phyloP scores from a whole-genome alignment of 2,113 vertebrate species.

The Stercorarius parasiticus region DNA sequence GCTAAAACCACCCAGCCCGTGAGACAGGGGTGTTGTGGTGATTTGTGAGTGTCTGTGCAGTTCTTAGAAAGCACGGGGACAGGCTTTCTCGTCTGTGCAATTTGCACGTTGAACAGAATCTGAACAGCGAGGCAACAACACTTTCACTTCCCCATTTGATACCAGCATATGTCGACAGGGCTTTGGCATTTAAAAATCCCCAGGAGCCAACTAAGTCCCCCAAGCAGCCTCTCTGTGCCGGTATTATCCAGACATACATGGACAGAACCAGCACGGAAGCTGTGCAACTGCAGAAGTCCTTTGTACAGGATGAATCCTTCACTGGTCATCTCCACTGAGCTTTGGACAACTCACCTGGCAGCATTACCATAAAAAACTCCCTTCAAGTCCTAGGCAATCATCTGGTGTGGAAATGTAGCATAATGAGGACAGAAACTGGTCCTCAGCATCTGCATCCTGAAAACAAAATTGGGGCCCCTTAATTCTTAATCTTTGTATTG shows the following conservation, averaged over 20 bases:
- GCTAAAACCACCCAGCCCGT: background rate
- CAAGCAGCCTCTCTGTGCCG: background rate
- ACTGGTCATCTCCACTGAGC: background rate
- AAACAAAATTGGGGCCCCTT: background rate
- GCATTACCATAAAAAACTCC: background rate
- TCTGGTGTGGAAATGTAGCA: background rate
- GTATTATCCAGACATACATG: background rate
- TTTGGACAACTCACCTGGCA: background rate
- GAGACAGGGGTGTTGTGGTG: background rate
- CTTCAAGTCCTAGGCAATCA: background rate
- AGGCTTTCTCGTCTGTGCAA: background rate
- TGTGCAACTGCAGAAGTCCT: background rate
- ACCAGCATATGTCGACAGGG: background rate
- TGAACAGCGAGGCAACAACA: background rate
- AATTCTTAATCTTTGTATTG: background rate
- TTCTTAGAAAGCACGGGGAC: background rate
- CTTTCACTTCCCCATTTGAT: background rate
- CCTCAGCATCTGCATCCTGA: background rate
- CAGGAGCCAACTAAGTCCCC: background rate
- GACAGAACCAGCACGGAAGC: background rate
- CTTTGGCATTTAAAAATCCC: background rate
- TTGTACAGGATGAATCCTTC: background rate
- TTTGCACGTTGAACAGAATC: background rate
- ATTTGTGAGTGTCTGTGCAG: background rate
- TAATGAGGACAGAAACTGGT: background rate